Base-by-base conservation (phyloP, 2,797 vertebrate genomes). In the Novumbra hubbsi region DNA sequence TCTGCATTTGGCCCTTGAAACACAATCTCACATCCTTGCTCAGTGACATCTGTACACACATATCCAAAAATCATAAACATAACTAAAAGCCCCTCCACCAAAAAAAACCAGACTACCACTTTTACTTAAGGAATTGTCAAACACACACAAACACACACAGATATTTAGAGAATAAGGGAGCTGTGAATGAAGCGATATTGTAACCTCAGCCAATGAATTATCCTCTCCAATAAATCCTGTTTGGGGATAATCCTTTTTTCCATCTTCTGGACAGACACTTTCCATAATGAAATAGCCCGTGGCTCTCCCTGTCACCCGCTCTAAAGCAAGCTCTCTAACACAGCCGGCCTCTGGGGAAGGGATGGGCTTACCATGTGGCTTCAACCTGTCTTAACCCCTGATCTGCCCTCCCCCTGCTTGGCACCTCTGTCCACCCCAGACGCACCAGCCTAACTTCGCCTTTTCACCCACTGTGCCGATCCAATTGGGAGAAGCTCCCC, bases 221-320 rank as follows among this genome's bases (percentile, higher is more conserved):
- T 93, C 92, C 92, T 90, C 92, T 94, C 89, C 89, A 93, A 92
- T 92, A 94, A 94, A 94, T 94, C 93, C 93, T 92, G 90, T 93
- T 94, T 93, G 91, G 87, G 85, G 93, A 92, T 93, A 94, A 94
- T 94, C 93, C 93, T 91, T 88, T 92, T 93, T 93, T 90, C 92
- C 92, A 93, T 93, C 92, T 92, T 91, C 89, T 90, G 91, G 92
- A 92, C 91, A 92, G 93, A 94, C 92, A 93, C 92, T 94, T 93
- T 93, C 92, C 85, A 92, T 93, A 94, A 94, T 94, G 91, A 94
- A 94, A 94, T 92, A 92, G 90, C 91, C 91, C 85, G 78, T 75
- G 91, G 91, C 86, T 80, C 91, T 88, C 87, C 72, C 88, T 85
- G 89, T 92, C 90, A 90, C 90, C 88, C 82, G 87, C 88, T 88